These are phyloP conservation scores for Orcinus orca DNA, from an alignment of 2,113 vertebrate genomes.

Conservation along the genomic window DNA sequence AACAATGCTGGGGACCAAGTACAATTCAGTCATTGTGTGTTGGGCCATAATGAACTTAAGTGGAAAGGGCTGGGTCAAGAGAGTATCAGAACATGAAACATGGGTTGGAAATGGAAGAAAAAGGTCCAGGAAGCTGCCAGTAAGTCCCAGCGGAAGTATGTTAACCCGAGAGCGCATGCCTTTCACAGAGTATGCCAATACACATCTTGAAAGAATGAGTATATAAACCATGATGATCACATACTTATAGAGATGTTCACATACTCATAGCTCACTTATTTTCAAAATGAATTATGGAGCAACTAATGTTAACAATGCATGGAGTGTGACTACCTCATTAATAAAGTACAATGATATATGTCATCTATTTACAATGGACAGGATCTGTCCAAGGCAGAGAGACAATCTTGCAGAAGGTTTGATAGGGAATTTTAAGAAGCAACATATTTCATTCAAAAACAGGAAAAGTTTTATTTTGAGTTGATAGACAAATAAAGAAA, in stretches of 20 bases:
- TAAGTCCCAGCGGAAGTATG: not conserved
- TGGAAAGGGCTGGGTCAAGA: not conserved
- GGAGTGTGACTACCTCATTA: not conserved
- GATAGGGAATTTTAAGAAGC: slow-evolving; percentile 7
- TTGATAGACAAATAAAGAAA: not conserved
- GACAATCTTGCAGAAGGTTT: not conserved
- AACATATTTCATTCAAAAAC: not conserved
- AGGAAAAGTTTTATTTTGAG: not conserved
- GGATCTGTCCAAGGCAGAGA: not conserved
- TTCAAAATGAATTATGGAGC: not conserved
- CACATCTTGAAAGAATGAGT: not conserved
- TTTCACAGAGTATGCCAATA: not conserved
- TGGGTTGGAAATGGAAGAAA: not conserved
- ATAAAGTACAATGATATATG: not conserved
- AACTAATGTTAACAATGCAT: not conserved
- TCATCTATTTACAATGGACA: not conserved
- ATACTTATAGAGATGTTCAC: not conserved
- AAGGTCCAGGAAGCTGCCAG: not conserved
- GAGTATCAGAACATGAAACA: not conserved
- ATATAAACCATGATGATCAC: not conserved
- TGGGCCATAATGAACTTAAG: not conserved
- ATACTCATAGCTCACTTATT: not conserved
- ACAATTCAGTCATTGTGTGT: not conserved
- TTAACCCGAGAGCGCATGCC: not conserved
- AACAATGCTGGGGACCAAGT: not conserved